These are phyloP conservation scores for Heliconius hermathena DNA, from an alignment of 1,140 invertebrate genomes.

Conservation along the genomic window DNA sequence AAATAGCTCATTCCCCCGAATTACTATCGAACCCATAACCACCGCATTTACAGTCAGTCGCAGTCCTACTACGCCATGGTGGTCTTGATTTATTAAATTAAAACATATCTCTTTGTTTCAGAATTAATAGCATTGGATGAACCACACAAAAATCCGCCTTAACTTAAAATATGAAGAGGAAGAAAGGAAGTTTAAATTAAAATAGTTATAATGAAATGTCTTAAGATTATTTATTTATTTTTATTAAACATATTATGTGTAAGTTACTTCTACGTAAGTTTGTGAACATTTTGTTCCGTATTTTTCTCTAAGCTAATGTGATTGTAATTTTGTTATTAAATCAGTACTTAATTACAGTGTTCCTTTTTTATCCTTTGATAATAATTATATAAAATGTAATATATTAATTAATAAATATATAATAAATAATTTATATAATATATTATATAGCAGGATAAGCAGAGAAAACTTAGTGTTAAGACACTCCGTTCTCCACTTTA, in stretches of 20 bases:
- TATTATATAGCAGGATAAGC: no score
- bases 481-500: no score
- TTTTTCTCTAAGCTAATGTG: constrained; percentile 12
- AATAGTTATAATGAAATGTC: constrained; percentile 23
- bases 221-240: constrained; percentile 30
- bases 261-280: constrained; percentile 22
- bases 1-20: no score
- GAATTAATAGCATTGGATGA: neutral
- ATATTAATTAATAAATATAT: no score
- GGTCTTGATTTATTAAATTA: neutral
- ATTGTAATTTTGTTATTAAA: constrained; percentile 24
- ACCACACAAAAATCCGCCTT: constrained; percentile 19
- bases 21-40: no score
- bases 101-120: constrained; percentile 23
- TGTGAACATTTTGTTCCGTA: neutral
- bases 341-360: constrained; percentile 27
- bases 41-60: no score
- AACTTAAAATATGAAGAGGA: constrained; percentile 19
- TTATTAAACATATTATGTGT: neutral
- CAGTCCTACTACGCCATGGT: no score
- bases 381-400: no score
- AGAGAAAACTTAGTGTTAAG: no score
- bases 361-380: neutral
- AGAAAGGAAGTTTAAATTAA: neutral
- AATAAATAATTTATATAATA: no score